Conservation (phyloP, 1,140 invertebrate species). For the Sesamia nonagrioides region DNA sequence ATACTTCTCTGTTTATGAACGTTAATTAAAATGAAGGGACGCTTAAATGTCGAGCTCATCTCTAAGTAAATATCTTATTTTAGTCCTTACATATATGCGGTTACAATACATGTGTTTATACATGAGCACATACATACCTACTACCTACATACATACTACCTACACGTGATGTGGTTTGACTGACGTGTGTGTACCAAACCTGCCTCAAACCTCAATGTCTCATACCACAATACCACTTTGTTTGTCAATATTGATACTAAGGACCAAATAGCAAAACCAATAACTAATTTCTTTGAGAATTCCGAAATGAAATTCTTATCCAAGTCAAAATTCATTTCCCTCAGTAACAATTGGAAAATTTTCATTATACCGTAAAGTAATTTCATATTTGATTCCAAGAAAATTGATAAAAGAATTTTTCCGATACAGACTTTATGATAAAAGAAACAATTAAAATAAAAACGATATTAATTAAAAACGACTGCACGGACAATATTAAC, state of each 20-base stretch:
- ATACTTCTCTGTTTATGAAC: too few relatives aligned
- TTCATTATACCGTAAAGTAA: neutral
- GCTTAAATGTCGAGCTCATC: too few relatives aligned
- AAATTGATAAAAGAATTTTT: constrained; percentile 3
- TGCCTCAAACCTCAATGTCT: neutral
- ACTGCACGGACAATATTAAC: constrained; percentile 42
- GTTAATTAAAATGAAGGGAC: too few relatives aligned
- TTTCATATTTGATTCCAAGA: neutral
- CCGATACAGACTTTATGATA: constrained; percentile 1
- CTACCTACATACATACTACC: neutral
- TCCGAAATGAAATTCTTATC: neutral
- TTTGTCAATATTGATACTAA: constrained; percentile 3
- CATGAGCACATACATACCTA: neutral
- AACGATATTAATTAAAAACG: constrained; percentile 33
- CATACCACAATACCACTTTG: neutral
- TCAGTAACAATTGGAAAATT: neutral
- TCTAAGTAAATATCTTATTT: neutral
- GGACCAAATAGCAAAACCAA: neutral
- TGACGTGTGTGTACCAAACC: neutral
- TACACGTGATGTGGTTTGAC: neutral
- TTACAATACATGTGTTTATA: neutral
- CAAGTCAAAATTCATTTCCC: neutral
- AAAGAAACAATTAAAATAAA: constrained; percentile 2
- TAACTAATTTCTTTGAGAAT: neutral
- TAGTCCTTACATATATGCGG: too few relatives aligned